phyloP scores from a whole-genome alignment of 2,888 invertebrate genomes.

The Lamellibrachia satsuma region DNA sequence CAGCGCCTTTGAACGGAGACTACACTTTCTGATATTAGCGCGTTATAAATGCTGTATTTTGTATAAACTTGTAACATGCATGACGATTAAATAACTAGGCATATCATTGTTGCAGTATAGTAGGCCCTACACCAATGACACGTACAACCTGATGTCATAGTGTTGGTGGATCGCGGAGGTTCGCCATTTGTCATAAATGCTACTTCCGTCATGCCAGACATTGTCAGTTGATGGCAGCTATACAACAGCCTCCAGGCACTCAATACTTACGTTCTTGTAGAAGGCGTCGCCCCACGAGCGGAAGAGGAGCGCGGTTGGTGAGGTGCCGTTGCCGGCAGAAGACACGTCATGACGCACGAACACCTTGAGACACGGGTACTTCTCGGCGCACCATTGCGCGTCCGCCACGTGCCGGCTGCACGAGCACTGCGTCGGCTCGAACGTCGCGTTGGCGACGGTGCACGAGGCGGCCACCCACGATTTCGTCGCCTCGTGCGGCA shows the following conservation, averaged over 20 bases:
- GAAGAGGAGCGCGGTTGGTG: constrained; percentile 32
- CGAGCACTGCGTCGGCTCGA: constrained; percentile 34
- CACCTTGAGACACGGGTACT: constrained; percentile 33
- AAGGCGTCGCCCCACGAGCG: constrained; percentile 42
- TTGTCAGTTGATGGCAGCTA: too few species aligned
- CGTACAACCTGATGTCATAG: too few species aligned
- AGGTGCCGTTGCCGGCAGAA: background rate
- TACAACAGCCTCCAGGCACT: background rate
- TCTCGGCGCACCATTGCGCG: constrained; percentile 27
- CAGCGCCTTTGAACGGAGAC: too few species aligned
- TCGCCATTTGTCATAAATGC: too few species aligned
- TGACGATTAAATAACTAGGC: too few species aligned
- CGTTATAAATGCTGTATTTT: too few species aligned
- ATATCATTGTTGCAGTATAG: too few species aligned
- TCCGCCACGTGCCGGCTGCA: constrained; percentile 37
- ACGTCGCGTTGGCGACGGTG: constrained; percentile 37
- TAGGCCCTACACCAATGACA: too few species aligned
- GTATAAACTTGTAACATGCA: too few species aligned
- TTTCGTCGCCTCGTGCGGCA: constrained; percentile 39
- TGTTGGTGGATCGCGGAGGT: too few species aligned
- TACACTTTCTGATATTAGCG: too few species aligned
- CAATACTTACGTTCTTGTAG: constrained; percentile 32
- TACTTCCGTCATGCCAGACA: too few species aligned
- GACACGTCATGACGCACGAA: constrained; percentile 22
- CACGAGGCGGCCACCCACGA: constrained; percentile 37